A percentile compares a stretch with the other conserved stretches of the same genome.
These are phyloP conservation scores for Oscheius sp. DNA, from an alignment of 2,888 invertebrate genomes.

Conservation along the genomic window DNA sequence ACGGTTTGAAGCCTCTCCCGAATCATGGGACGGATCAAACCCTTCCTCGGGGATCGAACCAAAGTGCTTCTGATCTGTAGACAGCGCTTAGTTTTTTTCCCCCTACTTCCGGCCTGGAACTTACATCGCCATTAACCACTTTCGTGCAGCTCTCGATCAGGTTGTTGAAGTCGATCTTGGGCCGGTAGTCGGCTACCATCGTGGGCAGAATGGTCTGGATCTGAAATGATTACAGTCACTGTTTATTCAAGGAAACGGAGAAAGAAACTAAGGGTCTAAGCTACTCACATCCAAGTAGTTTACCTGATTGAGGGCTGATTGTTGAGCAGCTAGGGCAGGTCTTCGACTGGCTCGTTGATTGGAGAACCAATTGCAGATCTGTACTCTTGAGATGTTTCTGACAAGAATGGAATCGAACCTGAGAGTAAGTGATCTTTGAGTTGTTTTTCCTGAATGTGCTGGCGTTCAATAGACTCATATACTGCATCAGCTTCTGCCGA, in stretches of 20 bases:
- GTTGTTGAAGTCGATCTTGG: conserved; percentile 45
- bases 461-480: conserved; percentile 91
- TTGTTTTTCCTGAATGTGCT: conserved; percentile 83
- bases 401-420: conserved; percentile 39
- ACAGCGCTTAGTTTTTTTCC: too few relatives aligned
- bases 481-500: conserved; percentile 93
- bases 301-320: conserved; percentile 29
- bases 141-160: conserved; percentile 42
- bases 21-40: too few relatives aligned
- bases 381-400: conserved; percentile 16
- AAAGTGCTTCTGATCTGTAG: too few relatives aligned
- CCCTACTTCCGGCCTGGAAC: neutral
- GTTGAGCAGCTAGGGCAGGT: conserved; percentile 34
- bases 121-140: conserved; percentile 30
- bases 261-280: neutral
- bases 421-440: conserved; percentile 64
- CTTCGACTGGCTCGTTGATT: conserved; percentile 81
- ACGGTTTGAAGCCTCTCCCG: too few relatives aligned
- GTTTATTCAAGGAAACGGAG: neutral
- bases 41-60: too few relatives aligned
- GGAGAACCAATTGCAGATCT: conserved; percentile 82
- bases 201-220: conserved; percentile 33
- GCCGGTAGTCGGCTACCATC: conserved; percentile 34
- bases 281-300: conserved; percentile 25
- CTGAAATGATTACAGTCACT: conserved; percentile 10